Conservation (phyloP, 2,113 vertebrate species). For the Tyrannus savana region DNA sequence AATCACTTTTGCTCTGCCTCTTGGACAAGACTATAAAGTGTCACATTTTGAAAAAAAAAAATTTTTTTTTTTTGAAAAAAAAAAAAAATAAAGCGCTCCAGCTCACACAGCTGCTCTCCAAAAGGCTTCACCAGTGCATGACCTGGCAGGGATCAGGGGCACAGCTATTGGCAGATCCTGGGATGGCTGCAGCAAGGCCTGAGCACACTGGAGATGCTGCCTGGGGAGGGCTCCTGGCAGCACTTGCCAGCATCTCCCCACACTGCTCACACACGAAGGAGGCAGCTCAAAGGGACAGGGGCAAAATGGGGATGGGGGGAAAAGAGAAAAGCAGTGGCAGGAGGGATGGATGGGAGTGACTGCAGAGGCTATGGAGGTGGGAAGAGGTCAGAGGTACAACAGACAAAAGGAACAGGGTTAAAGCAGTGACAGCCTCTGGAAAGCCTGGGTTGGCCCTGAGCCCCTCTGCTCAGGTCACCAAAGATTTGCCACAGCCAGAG, state of each 20-base stretch:
- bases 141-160: not conserved
- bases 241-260: not conserved
- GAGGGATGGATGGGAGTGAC: not conserved
- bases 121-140: fast-evolving
- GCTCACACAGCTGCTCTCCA: not conserved
- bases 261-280: not conserved
- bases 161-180: fast-evolving
- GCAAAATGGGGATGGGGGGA: not conserved
- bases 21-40: not conserved
- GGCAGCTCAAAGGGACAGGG: not conserved
- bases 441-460: not conserved
- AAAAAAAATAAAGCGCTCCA: not conserved
- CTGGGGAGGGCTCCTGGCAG: fast-evolving
- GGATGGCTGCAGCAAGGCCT: not conserved
- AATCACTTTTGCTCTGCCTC: not conserved
- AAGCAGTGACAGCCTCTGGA: not conserved
- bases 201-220: not conserved
- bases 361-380: not conserved
- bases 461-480: not conserved
- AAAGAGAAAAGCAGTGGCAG: not conserved
- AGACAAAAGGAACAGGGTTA: not conserved
- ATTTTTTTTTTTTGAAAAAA: too few species aligned
- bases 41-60: not conserved
- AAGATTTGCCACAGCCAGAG: not conserved
- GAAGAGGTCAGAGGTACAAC: not conserved